Conservation (phyloP, 2,113 vertebrate genomes). For the Ornithorhynchus anatinus region DNA sequence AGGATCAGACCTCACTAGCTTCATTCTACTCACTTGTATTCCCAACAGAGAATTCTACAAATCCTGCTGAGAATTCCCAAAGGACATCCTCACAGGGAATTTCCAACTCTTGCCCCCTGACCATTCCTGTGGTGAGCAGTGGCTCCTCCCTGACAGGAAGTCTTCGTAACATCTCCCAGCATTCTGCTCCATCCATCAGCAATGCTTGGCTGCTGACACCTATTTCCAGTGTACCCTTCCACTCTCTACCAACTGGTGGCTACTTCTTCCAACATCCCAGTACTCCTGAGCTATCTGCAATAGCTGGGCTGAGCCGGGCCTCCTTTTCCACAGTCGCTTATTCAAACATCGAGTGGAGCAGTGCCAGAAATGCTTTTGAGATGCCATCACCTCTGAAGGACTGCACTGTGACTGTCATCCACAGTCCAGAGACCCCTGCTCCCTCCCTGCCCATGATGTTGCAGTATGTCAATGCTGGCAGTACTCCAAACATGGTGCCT, state of each 20-base stretch:
- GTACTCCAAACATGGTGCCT: background rate
- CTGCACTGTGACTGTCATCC: background rate
- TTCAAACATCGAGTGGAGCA: background rate
- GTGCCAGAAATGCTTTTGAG: background rate
- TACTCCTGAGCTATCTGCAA: background rate
- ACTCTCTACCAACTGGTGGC: background rate
- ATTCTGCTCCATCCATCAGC: background rate
- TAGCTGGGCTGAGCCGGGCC: background rate
- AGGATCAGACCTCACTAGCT: too few relatives aligned
- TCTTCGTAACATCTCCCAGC: background rate
- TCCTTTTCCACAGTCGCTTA: background rate
- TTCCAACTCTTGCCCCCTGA: background rate
- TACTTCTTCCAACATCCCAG: slow-evolving; percentile 15
- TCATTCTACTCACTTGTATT: too few relatives aligned
- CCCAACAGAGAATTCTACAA: too few relatives aligned
- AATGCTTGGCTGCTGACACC: slow-evolving; percentile 21
- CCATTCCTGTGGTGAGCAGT: slow-evolving; percentile 1
- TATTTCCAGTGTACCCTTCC: background rate
- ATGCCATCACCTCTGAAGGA: background rate
- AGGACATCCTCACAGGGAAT: background rate
- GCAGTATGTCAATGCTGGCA: background rate
- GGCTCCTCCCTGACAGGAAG: background rate
- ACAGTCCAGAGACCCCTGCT: background rate
- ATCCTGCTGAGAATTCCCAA: slow-evolving; percentile 16
- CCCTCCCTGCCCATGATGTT: background rate